Conservation (phyloP, 2,888 invertebrate genomes). For the Pheosia tremula region DNA sequence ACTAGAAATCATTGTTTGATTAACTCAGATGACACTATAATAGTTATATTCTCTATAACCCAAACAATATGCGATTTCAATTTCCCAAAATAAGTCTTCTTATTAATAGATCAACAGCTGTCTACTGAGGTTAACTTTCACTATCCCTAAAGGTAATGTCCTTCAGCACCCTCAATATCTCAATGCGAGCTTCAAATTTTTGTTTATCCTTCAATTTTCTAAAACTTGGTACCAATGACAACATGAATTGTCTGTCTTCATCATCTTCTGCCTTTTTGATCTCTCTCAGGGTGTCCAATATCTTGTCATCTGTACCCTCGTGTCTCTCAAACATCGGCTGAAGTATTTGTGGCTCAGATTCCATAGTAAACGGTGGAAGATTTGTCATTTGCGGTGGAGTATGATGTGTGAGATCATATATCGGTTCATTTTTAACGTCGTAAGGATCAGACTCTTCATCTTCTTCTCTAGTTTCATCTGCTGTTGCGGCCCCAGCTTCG, state of each 20-base stretch:
- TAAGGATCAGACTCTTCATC: conserved; percentile 39
- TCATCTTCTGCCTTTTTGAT: conserved; percentile 54
- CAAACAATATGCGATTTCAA: too few relatives aligned
- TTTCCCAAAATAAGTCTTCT: too few relatives aligned
- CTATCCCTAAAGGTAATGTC: conserved; percentile 46
- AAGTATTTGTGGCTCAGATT: conserved; percentile 15
- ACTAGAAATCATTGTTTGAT: too few relatives aligned
- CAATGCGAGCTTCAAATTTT: conserved; percentile 63
- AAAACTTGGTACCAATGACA: conserved; percentile 61
- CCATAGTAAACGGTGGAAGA: conserved; percentile 20
- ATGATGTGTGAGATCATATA: conserved; percentile 21
- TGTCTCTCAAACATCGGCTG: conserved; percentile 40
- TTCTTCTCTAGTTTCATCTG: conserved; percentile 24
- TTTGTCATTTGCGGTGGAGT: conserved; percentile 9
- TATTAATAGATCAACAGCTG: too few relatives aligned
- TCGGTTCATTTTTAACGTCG: conserved; percentile 40
- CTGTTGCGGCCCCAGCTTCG: conserved; percentile 26
- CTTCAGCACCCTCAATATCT: conserved; percentile 57
- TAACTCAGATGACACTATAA: too few relatives aligned
- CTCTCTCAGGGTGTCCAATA: conserved; percentile 49
- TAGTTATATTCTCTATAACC: too few relatives aligned
- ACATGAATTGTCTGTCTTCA: conserved; percentile 61
- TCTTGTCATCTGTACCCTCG: conserved; percentile 45
- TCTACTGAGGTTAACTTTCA: conserved; percentile 12
- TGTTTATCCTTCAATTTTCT: conserved; percentile 54